Evolutionary conservation across 2,113 vertebrate species (phyloP).

Genomic region (Hymenochirus boettgeri): DNA sequence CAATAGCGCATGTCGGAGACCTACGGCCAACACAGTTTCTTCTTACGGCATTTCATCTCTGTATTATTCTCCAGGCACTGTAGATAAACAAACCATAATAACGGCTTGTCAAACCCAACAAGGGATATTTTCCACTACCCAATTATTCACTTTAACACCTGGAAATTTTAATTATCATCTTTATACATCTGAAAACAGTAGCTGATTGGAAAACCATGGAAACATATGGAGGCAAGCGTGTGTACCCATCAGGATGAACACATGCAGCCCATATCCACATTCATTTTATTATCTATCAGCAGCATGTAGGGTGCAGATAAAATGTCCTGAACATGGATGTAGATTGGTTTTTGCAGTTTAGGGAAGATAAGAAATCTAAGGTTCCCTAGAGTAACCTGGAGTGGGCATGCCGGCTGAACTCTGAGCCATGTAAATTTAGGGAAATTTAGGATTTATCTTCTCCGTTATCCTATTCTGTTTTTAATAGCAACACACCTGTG

Average conservation of each 20-base stretch:
- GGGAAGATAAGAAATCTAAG: constrained; percentile 4
- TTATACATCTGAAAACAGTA: constrained; percentile 23
- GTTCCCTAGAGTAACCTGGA: not conserved
- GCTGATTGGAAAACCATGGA: constrained; percentile 37
- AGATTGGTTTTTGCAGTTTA: not conserved
- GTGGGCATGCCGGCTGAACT: not conserved
- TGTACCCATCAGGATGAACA: constrained; percentile 19
- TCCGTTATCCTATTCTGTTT: not conserved
- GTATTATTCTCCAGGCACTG: not conserved
- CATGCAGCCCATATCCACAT: constrained; percentile 5
- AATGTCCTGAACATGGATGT: not conserved
- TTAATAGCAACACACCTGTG: no score
- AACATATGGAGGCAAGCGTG: constrained; percentile 28
- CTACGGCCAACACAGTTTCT: no score
- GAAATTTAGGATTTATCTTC: not conserved
- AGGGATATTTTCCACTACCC: constrained; percentile 14
- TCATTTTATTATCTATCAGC: constrained; percentile 24
- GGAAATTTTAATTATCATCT: constrained; percentile 38
- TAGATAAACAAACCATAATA: constrained; percentile 8
- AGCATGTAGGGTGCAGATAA: not conserved
- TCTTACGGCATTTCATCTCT: no score
- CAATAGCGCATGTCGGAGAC: no score
- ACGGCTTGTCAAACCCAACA: constrained; percentile 20
- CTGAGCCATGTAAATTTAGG: not conserved
- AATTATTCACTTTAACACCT: constrained; percentile 34